Base-by-base conservation (phyloP, 2,113 vertebrate genomes). In the Cairina moschata region DNA sequence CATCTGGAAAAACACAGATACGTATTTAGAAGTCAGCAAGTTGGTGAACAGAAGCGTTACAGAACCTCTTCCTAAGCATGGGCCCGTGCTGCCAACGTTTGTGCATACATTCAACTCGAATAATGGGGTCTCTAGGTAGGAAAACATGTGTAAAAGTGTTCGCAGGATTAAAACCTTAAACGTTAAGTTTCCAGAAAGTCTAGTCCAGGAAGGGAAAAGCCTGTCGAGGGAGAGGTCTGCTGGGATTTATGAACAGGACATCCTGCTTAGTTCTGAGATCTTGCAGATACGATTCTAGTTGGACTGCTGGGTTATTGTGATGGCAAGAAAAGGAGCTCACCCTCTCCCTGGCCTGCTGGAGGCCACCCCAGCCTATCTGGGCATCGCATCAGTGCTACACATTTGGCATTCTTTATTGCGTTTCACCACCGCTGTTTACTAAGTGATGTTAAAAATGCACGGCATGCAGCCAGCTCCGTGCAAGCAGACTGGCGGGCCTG, bases 171-270 rank as follows among this genome's bases (percentile, higher is more conserved):
- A 71, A 65, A 82, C 78, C 83, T 96, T 88, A 90, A 80, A 94
- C 34, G 77, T 65, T 94, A 93, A 66, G 78, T 93, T 97, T 96
- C 94, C 94, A 94, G 96, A 95, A 96, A 95, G 88, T 90, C 86
- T 79, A 95, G 81, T 96, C 55, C 96, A 91, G 96, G 96, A 97
- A 97, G 92, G 91, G 95, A 83, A 95, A 94, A 95, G 95, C 90
- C 85, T 93, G 77, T 88, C 0, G 20, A 96, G 90, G 83, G 91
- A 96, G 94, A 96, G 71, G 88, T 91, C 96, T 96, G 88, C 75
- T 95, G 95, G 91, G 92, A 89, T 90, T 95, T 96, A 96, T 96
- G 93, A 88, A 94, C 94, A 95, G 96, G 96, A 94, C 86, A 96
- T 97, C 94, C 96, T 97, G 94, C 91, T 94, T 95, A 81, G 90